Percentiles rank a stretch among this genome's conserved stretches.
These are phyloP conservation scores for Oreochromis tanganicae DNA, from an alignment of 2,113 vertebrate species.

Conservation along the genomic window DNA sequence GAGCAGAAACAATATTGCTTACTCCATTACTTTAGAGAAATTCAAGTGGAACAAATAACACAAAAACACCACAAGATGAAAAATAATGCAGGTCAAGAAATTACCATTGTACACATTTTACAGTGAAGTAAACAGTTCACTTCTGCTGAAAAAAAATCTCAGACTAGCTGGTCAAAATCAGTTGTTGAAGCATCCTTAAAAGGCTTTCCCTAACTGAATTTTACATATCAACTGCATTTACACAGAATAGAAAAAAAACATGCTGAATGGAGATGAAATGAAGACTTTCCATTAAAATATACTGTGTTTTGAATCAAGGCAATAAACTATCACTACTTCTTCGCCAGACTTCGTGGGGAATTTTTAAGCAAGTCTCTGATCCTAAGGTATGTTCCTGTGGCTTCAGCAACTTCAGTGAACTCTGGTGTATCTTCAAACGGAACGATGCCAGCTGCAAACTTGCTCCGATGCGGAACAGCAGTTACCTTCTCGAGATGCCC, in stretches of 20 bases:
- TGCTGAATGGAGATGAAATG: not conserved
- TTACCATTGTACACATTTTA: slow-evolving; percentile 15
- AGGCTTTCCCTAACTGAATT: not conserved
- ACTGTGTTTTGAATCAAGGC: not conserved
- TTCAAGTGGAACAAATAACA: not conserved
- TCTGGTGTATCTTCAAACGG: slow-evolving; percentile 96
- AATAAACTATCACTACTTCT: slow-evolving; percentile 69
- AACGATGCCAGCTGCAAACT: slow-evolving; percentile 88
- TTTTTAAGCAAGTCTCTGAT: slow-evolving; percentile 88
- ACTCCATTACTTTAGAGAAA: not conserved
- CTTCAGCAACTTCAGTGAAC: slow-evolving; percentile 90
- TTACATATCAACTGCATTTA: not conserved
- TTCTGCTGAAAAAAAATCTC: not conserved
- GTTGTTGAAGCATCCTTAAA: not conserved
- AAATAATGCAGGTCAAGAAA: not conserved
- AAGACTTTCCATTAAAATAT: not conserved
- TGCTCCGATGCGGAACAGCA: slow-evolving; percentile 86
- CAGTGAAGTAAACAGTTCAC: not conserved
- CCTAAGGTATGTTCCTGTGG: slow-evolving; percentile 87
- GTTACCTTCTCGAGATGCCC: slow-evolving; percentile 31
- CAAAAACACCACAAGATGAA: slow-evolving; percentile 5
- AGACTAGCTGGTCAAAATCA: not conserved
- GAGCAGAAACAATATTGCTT: slow-evolving; percentile 6
- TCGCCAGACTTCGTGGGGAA: slow-evolving; percentile 87
- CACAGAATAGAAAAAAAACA: not conserved